Evolutionary conservation across 2,888 invertebrate species (phyloP).

Genomic region (Pristionchus fissidentatus): DNA sequence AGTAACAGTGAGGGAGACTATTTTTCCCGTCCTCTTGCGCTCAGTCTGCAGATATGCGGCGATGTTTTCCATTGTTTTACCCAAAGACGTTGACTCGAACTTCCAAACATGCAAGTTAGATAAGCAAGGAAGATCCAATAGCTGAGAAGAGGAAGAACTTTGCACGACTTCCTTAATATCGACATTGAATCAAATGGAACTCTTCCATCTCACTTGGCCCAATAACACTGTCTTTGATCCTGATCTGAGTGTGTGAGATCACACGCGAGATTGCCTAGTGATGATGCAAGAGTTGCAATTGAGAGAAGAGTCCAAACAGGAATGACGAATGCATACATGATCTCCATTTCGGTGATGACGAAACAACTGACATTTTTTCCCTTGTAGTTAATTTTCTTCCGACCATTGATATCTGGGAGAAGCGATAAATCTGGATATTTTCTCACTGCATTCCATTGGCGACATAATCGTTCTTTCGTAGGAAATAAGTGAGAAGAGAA

Average conservation of each 20-base stretch:
- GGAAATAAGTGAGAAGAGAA: constrained; percentile 55
- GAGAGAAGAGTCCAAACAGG: constrained; percentile 50
- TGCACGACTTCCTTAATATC: constrained; percentile 32
- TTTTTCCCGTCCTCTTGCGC: background rate
- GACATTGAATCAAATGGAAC: background rate
- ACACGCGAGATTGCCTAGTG: constrained; percentile 43
- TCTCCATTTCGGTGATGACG: constrained; percentile 56
- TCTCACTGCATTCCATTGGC: constrained; percentile 48
- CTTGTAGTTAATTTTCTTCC: background rate
- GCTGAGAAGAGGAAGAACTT: constrained; percentile 24
- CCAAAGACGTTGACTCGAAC: constrained; percentile 34
- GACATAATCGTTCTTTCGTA: constrained; percentile 50
- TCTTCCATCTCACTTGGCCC: constrained; percentile 38
- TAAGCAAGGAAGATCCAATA: constrained; percentile 44
- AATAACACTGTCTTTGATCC: constrained; percentile 38
- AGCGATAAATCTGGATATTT: too few species aligned
- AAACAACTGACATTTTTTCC: constrained; percentile 56
- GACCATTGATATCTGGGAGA: too few species aligned
- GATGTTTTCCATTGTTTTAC: too few species aligned
- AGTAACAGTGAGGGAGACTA: too few species aligned
- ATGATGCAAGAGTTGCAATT: constrained; percentile 21
- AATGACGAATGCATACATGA: constrained; percentile 65
- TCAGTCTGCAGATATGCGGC: background rate
- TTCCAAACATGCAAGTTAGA: constrained; percentile 46
- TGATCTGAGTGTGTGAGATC: constrained; percentile 17